Evolutionary conservation across 2,113 vertebrate genomes (phyloP).

Genomic region (Scartelaos histophorus): DNA sequence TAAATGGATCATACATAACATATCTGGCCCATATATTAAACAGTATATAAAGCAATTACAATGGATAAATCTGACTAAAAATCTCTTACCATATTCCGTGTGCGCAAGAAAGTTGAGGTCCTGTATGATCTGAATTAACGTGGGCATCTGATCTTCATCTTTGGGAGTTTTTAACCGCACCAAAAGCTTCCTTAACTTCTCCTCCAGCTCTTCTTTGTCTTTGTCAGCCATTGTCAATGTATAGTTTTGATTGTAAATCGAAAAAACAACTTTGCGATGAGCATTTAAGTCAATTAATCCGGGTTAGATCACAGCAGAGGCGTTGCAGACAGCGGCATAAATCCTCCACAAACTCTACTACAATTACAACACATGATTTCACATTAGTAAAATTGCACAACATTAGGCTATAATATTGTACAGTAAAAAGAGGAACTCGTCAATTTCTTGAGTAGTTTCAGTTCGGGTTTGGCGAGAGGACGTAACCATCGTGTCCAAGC

Average conservation of each 20-base stretch:
- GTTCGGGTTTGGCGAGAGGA: background rate
- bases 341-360: background rate
- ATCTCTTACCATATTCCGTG: constrained; percentile 79
- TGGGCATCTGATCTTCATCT: constrained; percentile 82
- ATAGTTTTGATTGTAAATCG: background rate
- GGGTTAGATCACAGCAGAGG: background rate
- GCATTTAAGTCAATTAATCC: constrained; percentile 10
- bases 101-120: constrained; percentile 85
- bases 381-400: background rate
- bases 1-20: no score
- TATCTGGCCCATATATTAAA: no score
- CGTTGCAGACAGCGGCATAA: background rate
- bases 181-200: constrained; percentile 83
- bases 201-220: constrained; percentile 74
- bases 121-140: constrained; percentile 86
- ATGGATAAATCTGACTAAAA: background rate
- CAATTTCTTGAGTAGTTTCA: constrained; percentile 24
- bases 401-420: background rate
- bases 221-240: constrained; percentile 62
- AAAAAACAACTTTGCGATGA: constrained; percentile 5
- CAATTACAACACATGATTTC: background rate
- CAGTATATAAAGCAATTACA: background rate
- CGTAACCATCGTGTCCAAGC: constrained; percentile 12
- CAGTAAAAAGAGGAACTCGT: constrained; percentile 4
- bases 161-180: constrained; percentile 85